phyloP scores from a whole-genome alignment of 1,140 invertebrate species.

The Trichomalopsis sarcophagae region DNA sequence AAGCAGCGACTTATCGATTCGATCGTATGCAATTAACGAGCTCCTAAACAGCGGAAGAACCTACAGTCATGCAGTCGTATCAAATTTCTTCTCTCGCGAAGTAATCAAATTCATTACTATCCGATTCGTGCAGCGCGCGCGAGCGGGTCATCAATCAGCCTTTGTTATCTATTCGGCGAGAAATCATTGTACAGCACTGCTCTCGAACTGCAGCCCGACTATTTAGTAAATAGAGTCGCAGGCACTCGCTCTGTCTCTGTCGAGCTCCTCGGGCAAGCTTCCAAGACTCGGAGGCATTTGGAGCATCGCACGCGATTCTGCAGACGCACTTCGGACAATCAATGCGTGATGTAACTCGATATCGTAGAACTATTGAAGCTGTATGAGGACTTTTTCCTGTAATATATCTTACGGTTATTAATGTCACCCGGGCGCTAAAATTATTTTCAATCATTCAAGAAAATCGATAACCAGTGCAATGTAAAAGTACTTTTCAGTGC shows the following conservation, averaged over 20 bases:
- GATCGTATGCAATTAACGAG: background rate
- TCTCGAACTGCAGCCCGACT: constrained; percentile 20
- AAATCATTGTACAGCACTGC: constrained; percentile 8
- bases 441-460: background rate
- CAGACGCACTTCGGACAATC: constrained; percentile 15
- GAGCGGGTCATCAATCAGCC: background rate
- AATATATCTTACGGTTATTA: background rate
- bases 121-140: too few relatives aligned
- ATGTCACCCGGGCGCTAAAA: background rate
- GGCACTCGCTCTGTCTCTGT: background rate
- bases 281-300: constrained; percentile 56
- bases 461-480: too few relatives aligned
- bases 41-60: background rate
- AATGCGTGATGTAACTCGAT: constrained; percentile 1
- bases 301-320: background rate
- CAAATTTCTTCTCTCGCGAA: background rate
- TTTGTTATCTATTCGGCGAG: background rate
- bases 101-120: background rate
- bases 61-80: background rate
- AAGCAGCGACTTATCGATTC: too few relatives aligned
- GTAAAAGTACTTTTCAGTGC: too few relatives aligned
- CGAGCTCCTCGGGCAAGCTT: constrained; percentile 53
- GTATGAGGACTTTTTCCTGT: background rate
- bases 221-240: constrained; percentile 23
- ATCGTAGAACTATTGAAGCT: background rate